A percentile compares a stretch with the other conserved stretches of the same genome.
These are phyloP conservation scores for Anthophora plumipes DNA, from an alignment of 2,888 invertebrate species.

Conservation along the genomic window DNA sequence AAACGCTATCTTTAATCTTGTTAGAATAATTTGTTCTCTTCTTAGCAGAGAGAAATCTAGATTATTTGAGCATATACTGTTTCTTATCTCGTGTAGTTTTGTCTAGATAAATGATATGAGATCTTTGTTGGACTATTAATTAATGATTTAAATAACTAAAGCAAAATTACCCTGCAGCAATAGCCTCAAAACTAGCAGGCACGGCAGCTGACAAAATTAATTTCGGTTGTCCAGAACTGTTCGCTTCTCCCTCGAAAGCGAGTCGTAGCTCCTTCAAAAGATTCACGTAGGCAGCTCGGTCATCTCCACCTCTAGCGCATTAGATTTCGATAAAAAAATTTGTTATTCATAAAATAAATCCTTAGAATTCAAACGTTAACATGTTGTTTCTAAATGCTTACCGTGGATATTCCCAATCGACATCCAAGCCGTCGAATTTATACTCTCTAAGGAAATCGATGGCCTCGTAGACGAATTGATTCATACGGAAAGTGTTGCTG, in stretches of 20 bases:
- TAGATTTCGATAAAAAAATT: not conserved
- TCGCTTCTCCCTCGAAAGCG: constrained; percentile 97
- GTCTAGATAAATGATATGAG: no score
- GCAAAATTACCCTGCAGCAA: constrained; percentile 90
- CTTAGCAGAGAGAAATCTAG: no score
- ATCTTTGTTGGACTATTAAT: no score
- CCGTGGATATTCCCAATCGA: constrained; percentile 97
- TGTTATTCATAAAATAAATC: not conserved
- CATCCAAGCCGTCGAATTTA: constrained; percentile 96
- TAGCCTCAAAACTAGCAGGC: constrained; percentile 96
- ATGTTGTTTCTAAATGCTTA: constrained; percentile 79
- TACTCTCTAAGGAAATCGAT: constrained; percentile 96
- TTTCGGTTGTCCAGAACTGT: constrained; percentile 92
- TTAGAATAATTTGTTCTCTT: no score
- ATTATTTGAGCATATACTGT: no score
- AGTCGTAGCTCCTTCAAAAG: constrained; percentile 94
- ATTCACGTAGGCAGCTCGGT: constrained; percentile 93
- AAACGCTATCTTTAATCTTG: no score
- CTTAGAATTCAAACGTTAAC: no score
- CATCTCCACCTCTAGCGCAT: constrained; percentile 91
- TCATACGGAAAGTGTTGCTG: constrained; percentile 96
- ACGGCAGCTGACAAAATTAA: constrained; percentile 94
- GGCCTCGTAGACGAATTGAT: constrained; percentile 97
- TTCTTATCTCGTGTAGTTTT: no score
- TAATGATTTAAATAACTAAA: not conserved